Percentiles rank a stretch among this genome's conserved stretches.
Evolutionary conservation across 2,888 invertebrate species (phyloP).

Genomic region (Orthonevra nobilis): DNA sequence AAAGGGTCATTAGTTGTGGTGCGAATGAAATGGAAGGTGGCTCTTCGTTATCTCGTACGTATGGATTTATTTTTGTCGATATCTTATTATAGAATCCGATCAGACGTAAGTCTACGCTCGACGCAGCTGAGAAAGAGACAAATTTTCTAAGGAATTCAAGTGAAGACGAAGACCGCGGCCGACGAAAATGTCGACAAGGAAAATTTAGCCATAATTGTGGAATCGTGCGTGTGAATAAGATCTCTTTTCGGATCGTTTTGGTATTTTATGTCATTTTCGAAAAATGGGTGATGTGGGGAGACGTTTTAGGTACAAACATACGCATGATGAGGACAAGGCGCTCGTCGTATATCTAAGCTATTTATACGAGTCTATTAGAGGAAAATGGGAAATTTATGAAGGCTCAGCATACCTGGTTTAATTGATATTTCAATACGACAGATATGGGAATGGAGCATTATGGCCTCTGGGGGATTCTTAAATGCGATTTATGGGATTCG

Average conservation of each 20-base stretch:
- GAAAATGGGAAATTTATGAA: conserved; percentile 52
- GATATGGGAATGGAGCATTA: neutral
- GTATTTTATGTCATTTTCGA: conserved; percentile 48
- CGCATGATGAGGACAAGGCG: conserved; percentile 56
- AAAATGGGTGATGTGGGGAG: conserved; percentile 39
- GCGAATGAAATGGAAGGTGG: conserved; percentile 14
- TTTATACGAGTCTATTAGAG: conserved; percentile 50
- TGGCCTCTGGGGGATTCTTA: conserved; percentile 1
- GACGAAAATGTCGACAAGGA: conserved; percentile 10
- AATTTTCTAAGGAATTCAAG: conserved; percentile 47
- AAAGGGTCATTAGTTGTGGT: conserved; percentile 9
- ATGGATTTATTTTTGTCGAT: conserved; percentile 61
- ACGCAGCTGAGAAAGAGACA: conserved; percentile 28
- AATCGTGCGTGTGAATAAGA: conserved; percentile 14
- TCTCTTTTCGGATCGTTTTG: conserved; percentile 17
- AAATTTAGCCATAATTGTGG: conserved; percentile 43
- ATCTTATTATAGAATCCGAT: conserved; percentile 69
- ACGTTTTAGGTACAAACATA: no score
- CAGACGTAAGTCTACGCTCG: conserved; percentile 58
- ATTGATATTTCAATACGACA: conserved; percentile 55
- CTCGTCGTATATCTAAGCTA: conserved; percentile 46
- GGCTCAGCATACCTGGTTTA: conserved; percentile 51
- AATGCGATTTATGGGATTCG: neutral
- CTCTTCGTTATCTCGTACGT: conserved; percentile 42
- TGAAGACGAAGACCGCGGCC: conserved; percentile 21